Conservation (phyloP, 2,888 invertebrate species). For the Polydrusus pterygomalis region DNA sequence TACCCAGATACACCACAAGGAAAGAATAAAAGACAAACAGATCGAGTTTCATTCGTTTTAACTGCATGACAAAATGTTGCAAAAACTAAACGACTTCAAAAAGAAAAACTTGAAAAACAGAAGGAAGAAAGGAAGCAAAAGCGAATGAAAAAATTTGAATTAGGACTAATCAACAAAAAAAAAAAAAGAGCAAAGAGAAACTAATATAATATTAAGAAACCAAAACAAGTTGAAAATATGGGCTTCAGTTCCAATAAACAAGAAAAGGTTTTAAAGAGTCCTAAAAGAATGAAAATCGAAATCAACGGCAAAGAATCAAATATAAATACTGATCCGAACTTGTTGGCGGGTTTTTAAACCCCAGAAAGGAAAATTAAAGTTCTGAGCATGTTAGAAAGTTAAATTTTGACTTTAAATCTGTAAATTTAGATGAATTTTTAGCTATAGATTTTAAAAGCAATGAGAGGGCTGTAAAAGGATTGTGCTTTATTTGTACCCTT, state of each 20-base stretch:
- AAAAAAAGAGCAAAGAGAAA: too few species aligned
- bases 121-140: background rate
- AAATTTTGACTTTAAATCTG: background rate
- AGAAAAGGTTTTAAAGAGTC: too few species aligned
- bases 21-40: background rate
- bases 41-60: background rate
- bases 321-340: background rate
- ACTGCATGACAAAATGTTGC: background rate
- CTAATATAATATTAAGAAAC: too few species aligned
- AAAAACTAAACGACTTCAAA: too few species aligned
- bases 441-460: background rate
- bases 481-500: background rate
- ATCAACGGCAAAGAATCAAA: background rate
- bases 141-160: background rate
- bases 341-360: too few species aligned
- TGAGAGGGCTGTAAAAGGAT: background rate
- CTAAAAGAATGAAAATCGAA: background rate
- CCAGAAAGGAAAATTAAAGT: background rate
- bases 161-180: too few species aligned
- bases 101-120: background rate
- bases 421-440: background rate
- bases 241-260: too few species aligned
- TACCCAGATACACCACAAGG: background rate
- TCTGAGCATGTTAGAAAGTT: background rate
- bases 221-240: too few species aligned